Percentiles rank a stretch among this genome's conserved stretches.
Evolutionary conservation across 2,797 vertebrate species (phyloP).

Genomic region (Amblyraja radiata): DNA sequence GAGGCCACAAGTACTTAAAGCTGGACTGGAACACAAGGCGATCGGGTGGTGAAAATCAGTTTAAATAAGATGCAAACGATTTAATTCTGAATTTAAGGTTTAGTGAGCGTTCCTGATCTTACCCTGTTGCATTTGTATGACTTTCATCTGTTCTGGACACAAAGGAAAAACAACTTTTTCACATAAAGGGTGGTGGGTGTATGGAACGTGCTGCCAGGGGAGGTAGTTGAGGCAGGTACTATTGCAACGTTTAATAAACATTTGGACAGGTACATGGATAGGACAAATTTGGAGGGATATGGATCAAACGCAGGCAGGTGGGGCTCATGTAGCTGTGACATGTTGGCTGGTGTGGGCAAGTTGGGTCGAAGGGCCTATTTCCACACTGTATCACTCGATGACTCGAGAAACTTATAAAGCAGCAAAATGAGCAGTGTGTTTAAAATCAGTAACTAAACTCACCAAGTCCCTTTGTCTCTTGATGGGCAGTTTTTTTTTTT

Average conservation of each 20-base stretch:
- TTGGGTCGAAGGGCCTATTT: no score
- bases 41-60: neutral
- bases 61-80: neutral
- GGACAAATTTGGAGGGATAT: no score
- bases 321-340: no score
- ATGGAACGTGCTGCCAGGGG: no score
- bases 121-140: neutral
- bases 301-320: no score
- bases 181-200: no score
- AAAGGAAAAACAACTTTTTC: neutral
- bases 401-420: neutral
- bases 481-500: neutral
- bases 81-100: neutral
- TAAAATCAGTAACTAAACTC: neutral
- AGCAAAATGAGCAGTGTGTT: neutral
- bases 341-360: no score
- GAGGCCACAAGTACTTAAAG: neutral
- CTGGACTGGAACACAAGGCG: neutral
- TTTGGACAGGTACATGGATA: no score
- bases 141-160: neutral
- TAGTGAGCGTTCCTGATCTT: neutral
- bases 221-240: no score
- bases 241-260: no score
- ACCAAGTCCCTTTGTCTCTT: no score
- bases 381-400: no score